phyloP scores from a whole-genome alignment of 2,113 vertebrate genomes.

The Hiodon alosoides region DNA sequence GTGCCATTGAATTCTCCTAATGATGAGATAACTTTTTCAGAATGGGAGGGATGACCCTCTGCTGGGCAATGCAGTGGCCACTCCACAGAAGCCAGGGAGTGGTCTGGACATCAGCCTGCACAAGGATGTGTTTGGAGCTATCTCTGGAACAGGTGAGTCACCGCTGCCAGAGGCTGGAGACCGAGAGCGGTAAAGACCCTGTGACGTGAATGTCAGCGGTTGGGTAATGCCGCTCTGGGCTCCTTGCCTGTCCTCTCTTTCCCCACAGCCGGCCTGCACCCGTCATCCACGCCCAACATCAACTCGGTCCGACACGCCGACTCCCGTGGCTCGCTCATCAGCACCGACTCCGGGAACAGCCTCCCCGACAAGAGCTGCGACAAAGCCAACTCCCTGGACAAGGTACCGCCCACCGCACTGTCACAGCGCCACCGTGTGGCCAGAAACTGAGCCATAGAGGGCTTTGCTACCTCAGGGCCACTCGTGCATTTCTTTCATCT shows the following conservation, averaged over 20 bases:
- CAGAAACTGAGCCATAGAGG: background rate
- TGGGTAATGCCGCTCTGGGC: background rate
- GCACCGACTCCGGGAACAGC: constrained; percentile 90
- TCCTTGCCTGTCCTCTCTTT: background rate
- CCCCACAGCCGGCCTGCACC: constrained; percentile 79
- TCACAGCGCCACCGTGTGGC: background rate
- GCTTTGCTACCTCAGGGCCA: too few relatives aligned
- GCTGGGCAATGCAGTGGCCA: constrained; percentile 61
- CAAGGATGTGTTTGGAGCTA: constrained; percentile 89
- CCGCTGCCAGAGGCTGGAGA: background rate
- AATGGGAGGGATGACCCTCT: constrained; percentile 73
- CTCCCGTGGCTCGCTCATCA: constrained; percentile 89
- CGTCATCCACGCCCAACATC: constrained; percentile 75
- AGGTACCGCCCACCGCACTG: constrained; percentile 62
- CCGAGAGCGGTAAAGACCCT: too few relatives aligned
- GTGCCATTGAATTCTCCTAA: background rate
- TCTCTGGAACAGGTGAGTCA: constrained; percentile 84
- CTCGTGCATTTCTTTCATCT: too few relatives aligned
- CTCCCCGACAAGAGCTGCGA: constrained; percentile 81
- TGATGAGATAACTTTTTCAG: constrained; percentile 48
- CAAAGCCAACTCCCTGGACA: constrained; percentile 84
- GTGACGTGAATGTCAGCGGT: too few relatives aligned
- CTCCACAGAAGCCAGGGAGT: constrained; percentile 77
- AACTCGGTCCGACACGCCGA: constrained; percentile 76
- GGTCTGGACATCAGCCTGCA: constrained; percentile 79